phyloP scores from a whole-genome alignment of 2,888 invertebrate species.

The Anorthoa munda region DNA sequence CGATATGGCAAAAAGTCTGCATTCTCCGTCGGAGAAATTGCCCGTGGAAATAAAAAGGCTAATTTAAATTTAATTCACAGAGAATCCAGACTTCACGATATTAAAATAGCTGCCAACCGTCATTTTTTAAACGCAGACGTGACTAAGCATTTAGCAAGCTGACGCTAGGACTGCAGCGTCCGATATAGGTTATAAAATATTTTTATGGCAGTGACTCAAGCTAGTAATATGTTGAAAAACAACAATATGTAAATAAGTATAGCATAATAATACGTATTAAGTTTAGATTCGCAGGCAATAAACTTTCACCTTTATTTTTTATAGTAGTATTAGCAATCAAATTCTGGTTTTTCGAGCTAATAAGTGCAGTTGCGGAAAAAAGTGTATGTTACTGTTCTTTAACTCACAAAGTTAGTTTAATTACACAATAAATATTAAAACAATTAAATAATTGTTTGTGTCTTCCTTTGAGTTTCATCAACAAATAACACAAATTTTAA shows the following conservation, averaged over 20 bases:
- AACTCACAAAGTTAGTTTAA: neutral
- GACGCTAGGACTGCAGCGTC: neutral
- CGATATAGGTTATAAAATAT: neutral
- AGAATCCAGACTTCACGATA: constrained; percentile 11
- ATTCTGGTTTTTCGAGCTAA: neutral
- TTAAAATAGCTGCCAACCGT: constrained; percentile 15
- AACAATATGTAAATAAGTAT: no score
- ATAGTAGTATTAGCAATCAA: no score
- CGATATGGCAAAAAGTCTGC: neutral
- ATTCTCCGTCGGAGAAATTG: neutral
- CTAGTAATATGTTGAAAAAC: neutral
- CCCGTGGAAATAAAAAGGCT: constrained; percentile 12
- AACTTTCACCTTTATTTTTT: no score
- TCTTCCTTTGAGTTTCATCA: no score
- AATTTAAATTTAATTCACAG: constrained; percentile 37
- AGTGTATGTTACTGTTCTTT: neutral
- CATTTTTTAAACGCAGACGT: constrained; percentile 30
- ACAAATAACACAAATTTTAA: neutral
- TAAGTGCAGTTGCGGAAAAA: neutral
- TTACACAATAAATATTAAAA: no score
- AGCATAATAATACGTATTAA: no score
- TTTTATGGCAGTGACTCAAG: neutral
- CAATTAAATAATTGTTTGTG: no score
- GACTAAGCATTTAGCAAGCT: constrained; percentile 19
- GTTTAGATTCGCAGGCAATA: no score